A percentile compares a stretch with the other conserved stretches of the same genome.
phyloP scores from a whole-genome alignment of 2,888 invertebrate genomes.

The Trissolcus japonicus region DNA sequence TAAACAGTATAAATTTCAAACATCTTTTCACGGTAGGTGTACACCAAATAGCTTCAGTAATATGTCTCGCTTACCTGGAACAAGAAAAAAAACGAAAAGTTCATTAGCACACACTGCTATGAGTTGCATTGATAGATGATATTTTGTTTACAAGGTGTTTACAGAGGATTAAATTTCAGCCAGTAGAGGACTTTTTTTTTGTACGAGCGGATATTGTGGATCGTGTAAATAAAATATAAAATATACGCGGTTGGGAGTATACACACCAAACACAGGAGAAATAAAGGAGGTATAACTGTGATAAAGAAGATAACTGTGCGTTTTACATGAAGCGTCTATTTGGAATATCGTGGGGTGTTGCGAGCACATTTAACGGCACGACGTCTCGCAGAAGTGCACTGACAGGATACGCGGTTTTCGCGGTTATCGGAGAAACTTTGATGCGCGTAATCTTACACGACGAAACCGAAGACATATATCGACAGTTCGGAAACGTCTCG shows the following conservation, averaged over 20 bases:
- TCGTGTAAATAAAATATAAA: not conserved
- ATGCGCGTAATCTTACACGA: constrained; percentile 52
- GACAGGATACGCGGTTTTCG: constrained; percentile 33
- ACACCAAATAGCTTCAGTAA: not conserved
- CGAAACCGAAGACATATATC: constrained; percentile 52
- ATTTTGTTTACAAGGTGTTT: constrained; percentile 3
- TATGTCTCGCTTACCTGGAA: constrained; percentile 36
- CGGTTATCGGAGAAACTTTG: constrained; percentile 56
- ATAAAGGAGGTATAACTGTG: not conserved
- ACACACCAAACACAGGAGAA: too few relatives aligned
- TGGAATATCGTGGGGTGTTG: constrained; percentile 38
- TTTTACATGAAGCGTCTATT: constrained; percentile 42
- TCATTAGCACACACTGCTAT: too few relatives aligned
- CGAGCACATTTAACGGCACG: constrained; percentile 31
- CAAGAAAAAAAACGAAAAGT: constrained; percentile 7
- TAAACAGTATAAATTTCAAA: too few relatives aligned
- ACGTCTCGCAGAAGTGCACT: constrained; percentile 19
- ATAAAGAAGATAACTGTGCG: constrained; percentile 3
- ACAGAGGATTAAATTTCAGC: constrained; percentile 25
- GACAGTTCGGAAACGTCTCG: constrained; percentile 55
- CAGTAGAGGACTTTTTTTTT: not conserved
- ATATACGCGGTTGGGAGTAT: not conserved
- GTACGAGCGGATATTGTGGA: constrained; percentile 46
- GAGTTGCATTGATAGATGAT: constrained; percentile 24
- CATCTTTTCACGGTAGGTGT: not conserved